Conservation (phyloP, 2,888 invertebrate species). For the Cosmorhoe ocellata region DNA sequence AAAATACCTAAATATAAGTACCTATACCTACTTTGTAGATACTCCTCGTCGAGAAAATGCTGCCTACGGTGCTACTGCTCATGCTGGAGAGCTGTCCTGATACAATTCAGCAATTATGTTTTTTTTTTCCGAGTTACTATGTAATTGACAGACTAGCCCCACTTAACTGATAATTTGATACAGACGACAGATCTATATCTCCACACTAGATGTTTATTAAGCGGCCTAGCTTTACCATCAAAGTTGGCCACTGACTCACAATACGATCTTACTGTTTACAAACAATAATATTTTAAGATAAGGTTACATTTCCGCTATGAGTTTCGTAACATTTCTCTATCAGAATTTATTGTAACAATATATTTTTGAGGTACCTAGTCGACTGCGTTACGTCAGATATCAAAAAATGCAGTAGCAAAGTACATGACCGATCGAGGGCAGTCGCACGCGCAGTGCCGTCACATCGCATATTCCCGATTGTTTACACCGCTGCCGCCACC, state of each 20-base stretch:
- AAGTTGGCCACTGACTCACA: no score
- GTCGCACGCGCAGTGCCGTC: constrained; percentile 69
- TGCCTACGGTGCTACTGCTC: no score
- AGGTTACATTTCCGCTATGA: background rate
- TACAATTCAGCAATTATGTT: no score
- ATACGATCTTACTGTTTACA: constrained; percentile 16
- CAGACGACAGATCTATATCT: no score
- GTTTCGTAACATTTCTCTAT: background rate
- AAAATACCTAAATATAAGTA: no score
- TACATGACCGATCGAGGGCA: constrained; percentile 61
- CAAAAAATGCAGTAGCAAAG: constrained; percentile 73
- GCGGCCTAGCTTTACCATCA: no score
- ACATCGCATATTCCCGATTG: constrained; percentile 72
- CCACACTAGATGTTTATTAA: no score
- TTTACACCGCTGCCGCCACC: constrained; percentile 69
- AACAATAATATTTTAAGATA: constrained; percentile 4
- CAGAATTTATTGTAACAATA: background rate
- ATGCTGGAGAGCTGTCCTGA: no score
- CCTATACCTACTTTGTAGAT: no score
- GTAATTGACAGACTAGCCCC: no score
- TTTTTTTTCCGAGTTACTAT: no score
- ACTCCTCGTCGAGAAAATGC: no score
- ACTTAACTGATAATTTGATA: background rate
- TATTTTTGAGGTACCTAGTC: background rate
- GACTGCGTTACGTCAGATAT: constrained; percentile 59